phyloP scores from a whole-genome alignment of 1,140 invertebrate genomes.

The Nasonia longicornis region DNA sequence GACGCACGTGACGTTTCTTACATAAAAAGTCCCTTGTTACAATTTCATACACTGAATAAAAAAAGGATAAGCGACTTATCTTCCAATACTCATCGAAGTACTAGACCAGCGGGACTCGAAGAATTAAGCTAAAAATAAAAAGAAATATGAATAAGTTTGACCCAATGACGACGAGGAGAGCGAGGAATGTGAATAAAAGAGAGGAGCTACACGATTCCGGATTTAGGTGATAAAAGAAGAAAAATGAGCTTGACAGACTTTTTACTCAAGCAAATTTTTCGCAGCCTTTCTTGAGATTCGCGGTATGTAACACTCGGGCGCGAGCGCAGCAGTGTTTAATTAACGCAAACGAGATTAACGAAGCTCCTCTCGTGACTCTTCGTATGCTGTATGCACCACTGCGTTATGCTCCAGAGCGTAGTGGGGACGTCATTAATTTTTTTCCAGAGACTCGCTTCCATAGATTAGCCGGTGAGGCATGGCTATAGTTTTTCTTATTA shows the following conservation, averaged over 20 bases:
- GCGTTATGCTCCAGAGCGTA: too few species aligned
- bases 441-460: not conserved
- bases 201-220: not conserved
- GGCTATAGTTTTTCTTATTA: too few species aligned
- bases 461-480: not conserved
- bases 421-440: constrained; percentile 24
- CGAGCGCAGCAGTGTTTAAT: not conserved
- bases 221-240: not conserved
- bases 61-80: too few species aligned
- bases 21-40: too few species aligned
- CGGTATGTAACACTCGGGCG: not conserved
- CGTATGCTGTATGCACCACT: too few species aligned
- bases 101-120: too few species aligned
- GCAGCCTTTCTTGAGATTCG: not conserved
- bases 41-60: too few species aligned
- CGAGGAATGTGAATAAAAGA: not conserved
- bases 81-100: too few species aligned
- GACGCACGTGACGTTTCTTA: too few species aligned
- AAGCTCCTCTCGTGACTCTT: not conserved
- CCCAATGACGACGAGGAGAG: not conserved
- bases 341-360: constrained; percentile 27
- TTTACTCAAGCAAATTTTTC: not conserved
- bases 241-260: not conserved
- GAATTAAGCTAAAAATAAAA: not conserved
- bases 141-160: not conserved